Percentiles rank a stretch among this genome's conserved stretches.
phyloP scores from a whole-genome alignment of 2,113 vertebrate genomes.

The Cromileptes altivelis region DNA sequence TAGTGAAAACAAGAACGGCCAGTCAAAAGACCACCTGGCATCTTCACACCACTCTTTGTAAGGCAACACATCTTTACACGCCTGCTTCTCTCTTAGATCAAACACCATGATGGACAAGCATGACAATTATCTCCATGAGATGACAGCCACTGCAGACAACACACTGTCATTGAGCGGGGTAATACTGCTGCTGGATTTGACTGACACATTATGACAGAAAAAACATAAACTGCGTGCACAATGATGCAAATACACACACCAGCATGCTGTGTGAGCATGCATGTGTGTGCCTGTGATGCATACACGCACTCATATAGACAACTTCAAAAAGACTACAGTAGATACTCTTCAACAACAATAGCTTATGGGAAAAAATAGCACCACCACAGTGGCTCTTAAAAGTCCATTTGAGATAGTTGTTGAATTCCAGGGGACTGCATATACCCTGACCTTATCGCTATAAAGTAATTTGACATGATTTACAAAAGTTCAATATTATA shows the following conservation, averaged over 20 bases:
- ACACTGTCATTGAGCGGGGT: conserved; percentile 44
- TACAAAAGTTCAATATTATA: not conserved
- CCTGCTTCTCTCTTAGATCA: conserved; percentile 44
- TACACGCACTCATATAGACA: not conserved
- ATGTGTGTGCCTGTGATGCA: not conserved
- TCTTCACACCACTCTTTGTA: conserved; percentile 39
- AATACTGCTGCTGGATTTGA: conserved; percentile 53
- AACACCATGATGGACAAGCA: conserved; percentile 68
- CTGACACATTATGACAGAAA: conserved; percentile 49
- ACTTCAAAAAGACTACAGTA: conserved; percentile 1
- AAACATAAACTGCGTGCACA: conserved; percentile 2
- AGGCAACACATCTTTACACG: not conserved
- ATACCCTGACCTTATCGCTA: not conserved
- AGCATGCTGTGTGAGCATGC: not conserved
- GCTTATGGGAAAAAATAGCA: not conserved
- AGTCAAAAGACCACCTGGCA: conserved; percentile 32
- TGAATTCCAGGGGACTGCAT: not conserved
- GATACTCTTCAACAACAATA: not conserved
- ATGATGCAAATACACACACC: conserved; percentile 6
- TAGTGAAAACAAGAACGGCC: not conserved
- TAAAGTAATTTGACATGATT: not conserved
- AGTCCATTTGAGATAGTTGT: not conserved
- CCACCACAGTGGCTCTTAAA: not conserved
- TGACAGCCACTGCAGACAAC: conserved; percentile 57
- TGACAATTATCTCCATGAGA: conserved; percentile 63